Evolutionary conservation across 2,888 invertebrate genomes (phyloP).

Genomic region (Tineola bisselliella): DNA sequence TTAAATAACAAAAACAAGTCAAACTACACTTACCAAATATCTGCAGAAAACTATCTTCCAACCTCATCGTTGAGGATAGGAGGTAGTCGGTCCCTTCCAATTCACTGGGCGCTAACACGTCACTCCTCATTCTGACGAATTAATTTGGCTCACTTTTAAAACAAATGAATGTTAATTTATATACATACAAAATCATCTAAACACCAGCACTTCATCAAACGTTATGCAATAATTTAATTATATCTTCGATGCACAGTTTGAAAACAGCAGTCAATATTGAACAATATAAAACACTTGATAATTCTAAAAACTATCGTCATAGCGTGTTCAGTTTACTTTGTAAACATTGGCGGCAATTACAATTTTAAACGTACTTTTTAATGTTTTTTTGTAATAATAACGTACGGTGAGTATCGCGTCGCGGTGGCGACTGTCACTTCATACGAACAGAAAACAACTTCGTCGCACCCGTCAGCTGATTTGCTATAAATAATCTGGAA

Average conservation of each 20-base stretch:
- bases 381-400: neutral
- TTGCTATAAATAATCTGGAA: constrained; percentile 63
- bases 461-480: constrained; percentile 47
- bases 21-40: constrained; percentile 63
- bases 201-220: neutral
- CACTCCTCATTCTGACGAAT: constrained; percentile 51
- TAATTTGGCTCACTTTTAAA: neutral
- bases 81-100: constrained; percentile 72
- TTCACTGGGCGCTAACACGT: constrained; percentile 62
- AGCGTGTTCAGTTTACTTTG: neutral
- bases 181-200: neutral
- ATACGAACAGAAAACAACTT: constrained; percentile 17
- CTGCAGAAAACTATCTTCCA: constrained; percentile 71
- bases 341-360: neutral
- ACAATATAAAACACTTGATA: no score
- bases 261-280: no score
- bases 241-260: no score
- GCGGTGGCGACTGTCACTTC: constrained; percentile 18
- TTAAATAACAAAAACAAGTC: neutral
- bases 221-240: neutral
- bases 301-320: no score
- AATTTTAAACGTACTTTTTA: neutral
- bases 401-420: constrained; percentile 16
- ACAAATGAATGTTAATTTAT: neutral
- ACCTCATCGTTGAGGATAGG: constrained; percentile 69